Base-by-base conservation (phyloP, 2,113 vertebrate genomes). In the Sceloporus undulatus region DNA sequence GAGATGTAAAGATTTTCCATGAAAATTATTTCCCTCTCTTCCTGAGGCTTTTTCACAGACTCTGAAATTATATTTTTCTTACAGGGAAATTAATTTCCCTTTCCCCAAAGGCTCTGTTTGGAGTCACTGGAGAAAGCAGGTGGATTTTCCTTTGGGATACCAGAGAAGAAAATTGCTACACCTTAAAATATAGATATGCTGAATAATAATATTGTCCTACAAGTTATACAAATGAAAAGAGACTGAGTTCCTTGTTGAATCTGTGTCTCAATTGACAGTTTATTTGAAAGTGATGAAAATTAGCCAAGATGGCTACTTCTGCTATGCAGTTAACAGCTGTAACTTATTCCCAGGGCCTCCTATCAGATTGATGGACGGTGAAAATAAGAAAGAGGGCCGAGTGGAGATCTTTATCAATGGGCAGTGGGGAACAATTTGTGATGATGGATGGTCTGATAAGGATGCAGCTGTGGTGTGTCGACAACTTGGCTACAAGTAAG, bases 401-500 rank as follows among this genome's bases (percentile, higher is more conserved):
- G 99, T 99, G 90, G 99, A 99, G 94, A 97, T 99, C 92, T 97
- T 98, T 93, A 94, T 99, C 95, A 96, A 95, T 9, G 97, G 98
- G 90, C 98, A 98, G 42, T 99, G 99, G 99, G 99, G 99, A 71
- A 99, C 99, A 0, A 96, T 99, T 92, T 99, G 99, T 93, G 98
- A 99, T 89, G 99, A 99, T 16, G 98, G 99, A 90, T 99, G 99
- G 99, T 98, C 97, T 48, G 98, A 99, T 94, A 97, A 95, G 65
- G 98, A 99, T 4, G 98, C 99, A 27, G 96, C 98, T 91, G 98
- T 99, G 94, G 97, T 99, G 89, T 99, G 99, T 90, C 97, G 98
- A 82, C 98, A 99, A 96, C 97, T 99, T 91, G 98, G 99, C 87
- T 98, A 97, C 97, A 98, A 97, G 99, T 99, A 96, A 97, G 97